Evolutionary conservation across 2,888 invertebrate genomes (phyloP).

Genomic region (Capitulum mitella): DNA sequence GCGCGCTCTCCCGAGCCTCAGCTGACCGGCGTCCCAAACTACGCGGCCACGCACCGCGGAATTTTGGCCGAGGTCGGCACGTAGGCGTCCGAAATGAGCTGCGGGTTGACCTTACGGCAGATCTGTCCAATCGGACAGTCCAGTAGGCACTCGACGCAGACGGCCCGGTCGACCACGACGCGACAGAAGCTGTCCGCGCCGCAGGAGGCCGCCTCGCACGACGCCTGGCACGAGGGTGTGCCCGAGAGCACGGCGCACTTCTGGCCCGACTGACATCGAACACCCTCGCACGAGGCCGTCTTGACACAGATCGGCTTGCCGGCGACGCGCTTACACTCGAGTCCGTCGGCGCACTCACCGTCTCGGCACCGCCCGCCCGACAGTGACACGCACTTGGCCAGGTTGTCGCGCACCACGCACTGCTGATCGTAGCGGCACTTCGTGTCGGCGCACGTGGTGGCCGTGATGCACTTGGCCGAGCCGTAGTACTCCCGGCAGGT

Average conservation of each 20-base stretch:
- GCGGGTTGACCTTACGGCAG: neutral
- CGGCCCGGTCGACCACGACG: neutral
- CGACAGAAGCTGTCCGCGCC: neutral
- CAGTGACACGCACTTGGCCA: conserved; percentile 3
- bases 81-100: neutral
- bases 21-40: neutral
- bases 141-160: neutral
- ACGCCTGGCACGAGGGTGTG: neutral
- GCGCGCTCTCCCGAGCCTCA: too few relatives aligned
- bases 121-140: neutral
- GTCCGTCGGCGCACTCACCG: neutral
- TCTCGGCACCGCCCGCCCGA: neutral
- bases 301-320: neutral
- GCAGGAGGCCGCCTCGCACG: neutral
- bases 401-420: neutral
- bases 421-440: neutral
- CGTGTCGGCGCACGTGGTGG: neutral
- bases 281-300: neutral
- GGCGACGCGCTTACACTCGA: neutral
- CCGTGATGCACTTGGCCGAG: conserved; percentile 14
- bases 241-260: neutral
- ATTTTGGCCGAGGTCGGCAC: neutral
- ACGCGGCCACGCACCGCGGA: neutral
- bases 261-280: neutral
- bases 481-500: neutral